phyloP scores from a whole-genome alignment of 2,888 invertebrate genomes.

The Cremastobaeus sp. region DNA sequence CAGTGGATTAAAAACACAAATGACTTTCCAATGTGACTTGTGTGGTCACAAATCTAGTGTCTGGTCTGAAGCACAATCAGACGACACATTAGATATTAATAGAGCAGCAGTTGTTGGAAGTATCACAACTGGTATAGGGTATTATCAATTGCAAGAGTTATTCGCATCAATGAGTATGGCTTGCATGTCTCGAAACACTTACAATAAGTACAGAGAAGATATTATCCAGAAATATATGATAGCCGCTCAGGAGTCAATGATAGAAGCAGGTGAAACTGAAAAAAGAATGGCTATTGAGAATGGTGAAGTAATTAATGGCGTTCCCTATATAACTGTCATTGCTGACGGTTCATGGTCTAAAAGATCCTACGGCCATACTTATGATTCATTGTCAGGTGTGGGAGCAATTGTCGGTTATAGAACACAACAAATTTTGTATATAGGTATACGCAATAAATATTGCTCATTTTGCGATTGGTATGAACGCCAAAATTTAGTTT shows the following conservation, averaged over 20 bases:
- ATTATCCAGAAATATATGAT: not conserved
- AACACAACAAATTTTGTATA: not conserved
- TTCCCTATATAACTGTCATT: not conserved
- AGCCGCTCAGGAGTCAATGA: not conserved
- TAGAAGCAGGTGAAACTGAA: not conserved
- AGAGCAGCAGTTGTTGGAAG: not conserved
- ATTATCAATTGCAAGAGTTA: conserved; percentile 1
- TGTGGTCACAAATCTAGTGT: not conserved
- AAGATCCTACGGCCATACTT: not conserved
- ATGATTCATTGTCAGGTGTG: conserved; percentile 1
- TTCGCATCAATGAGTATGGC: not conserved
- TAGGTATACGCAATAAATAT: conserved; percentile 1
- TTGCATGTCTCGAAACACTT: not conserved
- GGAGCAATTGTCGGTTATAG: not conserved
- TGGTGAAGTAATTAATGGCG: not conserved
- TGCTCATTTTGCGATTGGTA: not conserved
- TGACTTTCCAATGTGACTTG: not conserved
- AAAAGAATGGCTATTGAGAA: not conserved
- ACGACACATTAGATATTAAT: not conserved
- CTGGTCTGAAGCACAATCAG: not conserved
- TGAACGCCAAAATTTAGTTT: not conserved
- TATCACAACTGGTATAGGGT: not conserved
- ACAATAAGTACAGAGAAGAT: not conserved
- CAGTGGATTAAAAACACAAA: conserved; percentile 3
- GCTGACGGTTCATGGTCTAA: conserved; percentile 2